Evolutionary conservation across 1,140 invertebrate genomes (phyloP).

Genomic region (Dreissena rostriformis): DNA sequence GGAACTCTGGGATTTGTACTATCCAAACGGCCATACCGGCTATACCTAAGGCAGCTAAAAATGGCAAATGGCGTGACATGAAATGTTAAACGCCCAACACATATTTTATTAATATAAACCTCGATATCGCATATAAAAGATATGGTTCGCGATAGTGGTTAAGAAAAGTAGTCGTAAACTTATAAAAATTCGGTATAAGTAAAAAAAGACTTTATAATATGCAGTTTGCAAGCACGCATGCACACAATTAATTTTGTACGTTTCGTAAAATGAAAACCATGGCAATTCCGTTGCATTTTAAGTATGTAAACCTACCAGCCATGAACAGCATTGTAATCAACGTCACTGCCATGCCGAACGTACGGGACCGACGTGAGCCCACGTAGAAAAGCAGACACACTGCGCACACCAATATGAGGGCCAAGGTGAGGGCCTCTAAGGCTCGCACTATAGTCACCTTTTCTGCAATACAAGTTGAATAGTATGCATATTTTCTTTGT

Average conservation of each 20-base stretch:
- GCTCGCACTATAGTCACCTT: slow-evolving; percentile 6
- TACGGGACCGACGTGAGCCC: slow-evolving; percentile 23
- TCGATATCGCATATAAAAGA: too few species aligned
- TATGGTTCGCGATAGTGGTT: too few species aligned
- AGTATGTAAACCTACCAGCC: slow-evolving; percentile 9
- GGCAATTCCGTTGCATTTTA: too few species aligned
- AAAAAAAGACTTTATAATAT: too few species aligned
- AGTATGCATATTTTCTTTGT: too few species aligned
- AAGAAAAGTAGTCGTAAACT: too few species aligned
- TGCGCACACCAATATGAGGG: slow-evolving; percentile 20
- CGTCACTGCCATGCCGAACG: slow-evolving; percentile 44
- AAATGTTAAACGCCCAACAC: background rate
- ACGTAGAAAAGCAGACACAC: slow-evolving; percentile 41
- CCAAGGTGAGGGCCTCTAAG: slow-evolving; percentile 30
- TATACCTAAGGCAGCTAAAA: slow-evolving; percentile 32
- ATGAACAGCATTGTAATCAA: slow-evolving; percentile 33
- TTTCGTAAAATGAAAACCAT: too few species aligned
- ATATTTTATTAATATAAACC: background rate
- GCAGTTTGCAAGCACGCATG: too few species aligned
- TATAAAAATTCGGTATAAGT: too few species aligned
- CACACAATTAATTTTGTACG: too few species aligned
- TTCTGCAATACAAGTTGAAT: too few species aligned
- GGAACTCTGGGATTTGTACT: background rate
- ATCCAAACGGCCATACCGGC: slow-evolving; percentile 43
- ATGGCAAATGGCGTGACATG: background rate